phyloP scores from a whole-genome alignment of 2,888 invertebrate genomes.

The Acanthoscelides obtectus region DNA sequence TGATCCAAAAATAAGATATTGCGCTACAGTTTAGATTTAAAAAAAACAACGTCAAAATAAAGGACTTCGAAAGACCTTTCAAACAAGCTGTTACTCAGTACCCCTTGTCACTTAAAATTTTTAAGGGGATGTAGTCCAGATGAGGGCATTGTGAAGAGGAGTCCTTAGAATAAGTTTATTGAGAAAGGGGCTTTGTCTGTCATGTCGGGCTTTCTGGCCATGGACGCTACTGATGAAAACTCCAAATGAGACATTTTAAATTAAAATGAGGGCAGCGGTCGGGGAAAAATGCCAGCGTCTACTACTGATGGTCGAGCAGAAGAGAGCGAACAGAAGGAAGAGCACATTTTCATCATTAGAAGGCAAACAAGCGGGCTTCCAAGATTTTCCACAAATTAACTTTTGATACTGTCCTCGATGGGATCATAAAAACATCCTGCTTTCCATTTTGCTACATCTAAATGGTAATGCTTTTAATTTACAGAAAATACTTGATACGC shows the following conservation, averaged over 20 bases:
- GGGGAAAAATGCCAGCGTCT: background rate
- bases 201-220: background rate
- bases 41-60: too few relatives aligned
- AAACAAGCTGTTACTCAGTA: too few relatives aligned
- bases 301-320: background rate
- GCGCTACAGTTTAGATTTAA: too few relatives aligned
- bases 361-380: slow-evolving; percentile 41
- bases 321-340: background rate
- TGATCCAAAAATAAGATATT: too few relatives aligned
- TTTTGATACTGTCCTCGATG: slow-evolving; percentile 48
- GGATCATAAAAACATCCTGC: slow-evolving; percentile 46
- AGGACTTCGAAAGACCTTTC: too few relatives aligned
- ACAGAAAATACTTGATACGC: background rate
- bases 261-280: background rate
- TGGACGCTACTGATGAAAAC: background rate
- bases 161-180: too few relatives aligned
- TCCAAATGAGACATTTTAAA: background rate
- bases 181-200: too few relatives aligned
- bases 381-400: slow-evolving; percentile 50
- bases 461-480: slow-evolving; percentile 44
- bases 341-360: slow-evolving; percentile 36
- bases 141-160: too few relatives aligned
- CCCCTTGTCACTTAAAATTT: too few relatives aligned
- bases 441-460: slow-evolving; percentile 42
- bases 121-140: too few relatives aligned